Conservation (phyloP, 2,797 vertebrate genomes). For the Acrossocheilus wenchowensis region DNA sequence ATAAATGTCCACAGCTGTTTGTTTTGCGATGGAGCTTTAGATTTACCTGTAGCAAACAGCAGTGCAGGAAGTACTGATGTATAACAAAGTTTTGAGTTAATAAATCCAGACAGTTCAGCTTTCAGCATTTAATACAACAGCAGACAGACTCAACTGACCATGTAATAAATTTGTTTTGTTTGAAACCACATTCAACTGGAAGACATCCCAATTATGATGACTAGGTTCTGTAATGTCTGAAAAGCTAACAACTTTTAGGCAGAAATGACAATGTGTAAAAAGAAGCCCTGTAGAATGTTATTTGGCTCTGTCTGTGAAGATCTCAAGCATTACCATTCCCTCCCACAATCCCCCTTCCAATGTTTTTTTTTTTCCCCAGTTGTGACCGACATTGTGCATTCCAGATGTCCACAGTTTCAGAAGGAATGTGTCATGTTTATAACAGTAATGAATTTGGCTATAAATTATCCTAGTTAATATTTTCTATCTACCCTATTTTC, state of each 20-base stretch:
- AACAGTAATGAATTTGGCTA: constrained; percentile 68
- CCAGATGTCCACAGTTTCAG: constrained; percentile 80
- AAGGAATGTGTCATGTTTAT: constrained; percentile 79
- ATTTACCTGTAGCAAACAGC: not conserved
- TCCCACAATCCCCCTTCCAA: constrained; percentile 65
- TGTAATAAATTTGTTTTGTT: constrained; percentile 27
- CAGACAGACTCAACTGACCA: constrained; percentile 23
- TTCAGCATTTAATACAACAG: constrained; percentile 32
- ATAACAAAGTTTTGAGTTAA: constrained; percentile 19
- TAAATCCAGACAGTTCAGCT: constrained; percentile 22
- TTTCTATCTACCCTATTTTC: not conserved
- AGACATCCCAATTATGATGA: constrained; percentile 42
- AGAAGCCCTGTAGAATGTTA: constrained; percentile 46
- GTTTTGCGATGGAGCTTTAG: not conserved
- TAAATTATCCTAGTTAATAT: constrained; percentile 68
- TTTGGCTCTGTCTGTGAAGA: constrained; percentile 52
- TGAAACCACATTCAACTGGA: constrained; percentile 31
- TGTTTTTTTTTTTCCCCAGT: constrained; percentile 45
- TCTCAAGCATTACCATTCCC: constrained; percentile 60
- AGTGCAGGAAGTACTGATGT: not conserved
- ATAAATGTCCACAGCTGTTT: not conserved
- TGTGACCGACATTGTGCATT: constrained; percentile 67
- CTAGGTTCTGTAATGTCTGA: constrained; percentile 56
- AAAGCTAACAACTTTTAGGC: constrained; percentile 9
- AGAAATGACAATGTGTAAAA: constrained; percentile 48